Conservation (phyloP, 2,113 vertebrate species). For the Lepisosteus oculatus region DNA sequence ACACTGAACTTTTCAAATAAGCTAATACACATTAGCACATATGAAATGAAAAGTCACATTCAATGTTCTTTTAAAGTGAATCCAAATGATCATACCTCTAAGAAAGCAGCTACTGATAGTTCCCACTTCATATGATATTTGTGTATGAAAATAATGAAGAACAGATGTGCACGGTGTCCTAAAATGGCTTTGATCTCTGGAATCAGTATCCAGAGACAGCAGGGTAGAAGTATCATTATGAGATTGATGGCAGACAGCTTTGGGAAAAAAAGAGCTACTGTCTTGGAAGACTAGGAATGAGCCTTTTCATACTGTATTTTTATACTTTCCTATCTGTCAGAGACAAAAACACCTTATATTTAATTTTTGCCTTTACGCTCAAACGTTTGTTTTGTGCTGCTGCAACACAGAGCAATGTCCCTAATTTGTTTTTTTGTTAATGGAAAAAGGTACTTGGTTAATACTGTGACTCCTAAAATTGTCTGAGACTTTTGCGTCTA, state of each 20-base stretch:
- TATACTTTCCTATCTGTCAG: neutral
- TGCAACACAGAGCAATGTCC: neutral
- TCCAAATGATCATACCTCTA: neutral
- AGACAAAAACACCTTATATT: no score
- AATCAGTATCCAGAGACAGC: conserved; percentile 11
- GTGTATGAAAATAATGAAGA: conserved; percentile 16
- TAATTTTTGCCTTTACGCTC: no score
- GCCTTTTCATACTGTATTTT: conserved; percentile 2
- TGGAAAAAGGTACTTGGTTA: conserved; percentile 62
- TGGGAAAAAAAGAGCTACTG: conserved; percentile 16
- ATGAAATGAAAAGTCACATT: conserved; percentile 4
- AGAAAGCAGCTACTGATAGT: neutral
- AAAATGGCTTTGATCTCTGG: conserved; percentile 17
- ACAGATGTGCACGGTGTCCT: conserved; percentile 11
- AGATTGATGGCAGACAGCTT: conserved; percentile 7
- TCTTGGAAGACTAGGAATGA: conserved; percentile 9
- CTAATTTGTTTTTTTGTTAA: neutral
- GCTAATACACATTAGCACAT: neutral
- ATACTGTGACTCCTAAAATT: conserved; percentile 60
- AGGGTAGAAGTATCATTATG: neutral
- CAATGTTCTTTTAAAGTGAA: neutral
- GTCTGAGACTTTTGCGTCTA: conserved; percentile 70
- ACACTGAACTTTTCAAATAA: neutral
- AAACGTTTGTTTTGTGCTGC: neutral
- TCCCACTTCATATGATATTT: conserved; percentile 20